phyloP scores from a whole-genome alignment of 2,888 invertebrate genomes.

The Spatulosminthurus flaviceps region DNA sequence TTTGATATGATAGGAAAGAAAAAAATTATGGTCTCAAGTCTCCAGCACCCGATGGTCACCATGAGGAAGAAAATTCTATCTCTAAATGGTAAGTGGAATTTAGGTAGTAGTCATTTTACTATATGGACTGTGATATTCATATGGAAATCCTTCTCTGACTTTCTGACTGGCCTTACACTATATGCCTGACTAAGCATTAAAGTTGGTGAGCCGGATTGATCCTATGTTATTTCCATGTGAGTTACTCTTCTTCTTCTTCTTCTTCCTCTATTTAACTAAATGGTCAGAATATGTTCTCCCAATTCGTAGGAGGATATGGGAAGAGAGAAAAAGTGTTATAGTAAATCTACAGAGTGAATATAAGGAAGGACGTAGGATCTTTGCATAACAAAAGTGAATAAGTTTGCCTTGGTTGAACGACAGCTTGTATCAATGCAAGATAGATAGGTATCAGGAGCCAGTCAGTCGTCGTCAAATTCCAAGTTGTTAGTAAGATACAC shows the following conservation, averaged over 20 bases:
- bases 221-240: conserved; percentile 2
- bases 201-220: background rate
- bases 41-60: background rate
- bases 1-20: background rate
- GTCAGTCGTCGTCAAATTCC: conserved; percentile 16
- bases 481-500: background rate
- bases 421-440: conserved; percentile 1
- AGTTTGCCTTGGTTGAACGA: background rate
- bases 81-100: background rate
- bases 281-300: background rate
- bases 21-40: no score
- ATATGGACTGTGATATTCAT: no score
- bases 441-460: conserved; percentile 27
- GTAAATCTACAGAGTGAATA: no score
- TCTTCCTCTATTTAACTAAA: conserved; percentile 18
- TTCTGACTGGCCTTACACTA: background rate
- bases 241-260: no score
- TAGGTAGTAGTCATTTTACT: no score
- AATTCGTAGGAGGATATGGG: no score
- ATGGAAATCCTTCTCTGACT: no score
- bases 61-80: background rate
- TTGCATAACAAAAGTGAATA: background rate
- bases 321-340: no score
- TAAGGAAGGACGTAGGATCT: no score
- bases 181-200: background rate